A percentile compares a stretch with the other conserved stretches of the same genome.
Evolutionary conservation across 2,888 invertebrate species (phyloP).

Genomic region (Eremobia ochroleuca): DNA sequence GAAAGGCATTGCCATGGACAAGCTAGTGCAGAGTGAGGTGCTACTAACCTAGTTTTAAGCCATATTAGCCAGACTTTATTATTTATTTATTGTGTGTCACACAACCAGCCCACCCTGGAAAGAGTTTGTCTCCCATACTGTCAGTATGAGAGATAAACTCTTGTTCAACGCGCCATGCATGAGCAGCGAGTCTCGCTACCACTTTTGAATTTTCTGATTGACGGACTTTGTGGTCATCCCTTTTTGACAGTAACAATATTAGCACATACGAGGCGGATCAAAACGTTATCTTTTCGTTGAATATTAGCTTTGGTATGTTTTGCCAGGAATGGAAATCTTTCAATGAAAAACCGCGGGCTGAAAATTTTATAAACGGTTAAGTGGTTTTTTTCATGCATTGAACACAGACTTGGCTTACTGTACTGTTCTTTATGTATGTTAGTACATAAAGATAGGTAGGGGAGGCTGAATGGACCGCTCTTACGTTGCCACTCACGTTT

Average conservation of each 20-base stretch:
- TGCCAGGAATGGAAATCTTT: neutral
- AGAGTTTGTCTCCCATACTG: too few species aligned
- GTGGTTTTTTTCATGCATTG: neutral
- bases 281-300: neutral
- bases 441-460: constrained; percentile 3
- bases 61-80: neutral
- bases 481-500: constrained; percentile 19
- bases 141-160: neutral
- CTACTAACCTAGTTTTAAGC: neutral
- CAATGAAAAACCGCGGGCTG: neutral
- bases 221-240: neutral
- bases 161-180: neutral
- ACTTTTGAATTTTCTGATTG: too few species aligned
- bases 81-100: neutral
- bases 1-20: neutral
- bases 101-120: neutral
- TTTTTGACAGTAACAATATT: neutral
- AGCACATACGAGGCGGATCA: neutral
- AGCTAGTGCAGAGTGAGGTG: neutral
- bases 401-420: constrained; percentile 8
- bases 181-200: too few species aligned
- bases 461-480: constrained; percentile 26
- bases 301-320: neutral
- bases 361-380: neutral
- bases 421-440: neutral